These are phyloP conservation scores for Dorcus parallelipipedus DNA, from an alignment of 2,888 invertebrate species.

Conservation along the genomic window DNA sequence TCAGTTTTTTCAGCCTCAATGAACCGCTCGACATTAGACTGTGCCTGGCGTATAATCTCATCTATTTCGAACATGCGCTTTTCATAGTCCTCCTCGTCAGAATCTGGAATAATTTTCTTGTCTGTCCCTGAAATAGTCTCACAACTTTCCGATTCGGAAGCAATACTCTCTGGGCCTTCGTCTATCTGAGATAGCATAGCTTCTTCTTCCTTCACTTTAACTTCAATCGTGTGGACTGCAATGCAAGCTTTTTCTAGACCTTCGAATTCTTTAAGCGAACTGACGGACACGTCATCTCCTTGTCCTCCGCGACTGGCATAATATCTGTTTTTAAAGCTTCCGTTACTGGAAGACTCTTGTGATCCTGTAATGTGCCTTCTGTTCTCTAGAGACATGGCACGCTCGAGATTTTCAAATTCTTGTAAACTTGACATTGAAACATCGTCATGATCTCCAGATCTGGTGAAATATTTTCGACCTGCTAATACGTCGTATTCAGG, in stretches of 20 bases:
- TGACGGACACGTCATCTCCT: constrained; percentile 82
- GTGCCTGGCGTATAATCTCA: constrained; percentile 65
- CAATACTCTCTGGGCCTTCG: constrained; percentile 52
- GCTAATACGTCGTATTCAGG: constrained; percentile 87
- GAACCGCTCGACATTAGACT: constrained; percentile 63
- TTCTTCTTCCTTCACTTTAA: constrained; percentile 82
- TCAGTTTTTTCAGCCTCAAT: constrained; percentile 58
- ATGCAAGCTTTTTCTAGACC: constrained; percentile 84
- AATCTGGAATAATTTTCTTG: constrained; percentile 57
- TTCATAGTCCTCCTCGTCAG: constrained; percentile 59
- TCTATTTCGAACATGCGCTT: constrained; percentile 66
- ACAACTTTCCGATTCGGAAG: constrained; percentile 57
- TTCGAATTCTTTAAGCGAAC: constrained; percentile 90
- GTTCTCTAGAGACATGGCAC: constrained; percentile 77
- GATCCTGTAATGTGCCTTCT: constrained; percentile 65
- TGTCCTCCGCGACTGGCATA: constrained; percentile 67
- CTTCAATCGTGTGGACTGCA: constrained; percentile 79
- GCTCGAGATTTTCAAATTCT: constrained; percentile 91
- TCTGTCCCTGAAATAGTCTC: constrained; percentile 61
- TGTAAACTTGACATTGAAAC: constrained; percentile 89
- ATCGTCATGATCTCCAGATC: constrained; percentile 85
- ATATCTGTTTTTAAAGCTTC: constrained; percentile 74
- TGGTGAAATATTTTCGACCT: constrained; percentile 77
- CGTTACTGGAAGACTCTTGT: constrained; percentile 80
- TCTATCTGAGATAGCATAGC: constrained; percentile 61